Base-by-base conservation (phyloP, 2,888 invertebrate genomes). In the Dioctria linearis region DNA sequence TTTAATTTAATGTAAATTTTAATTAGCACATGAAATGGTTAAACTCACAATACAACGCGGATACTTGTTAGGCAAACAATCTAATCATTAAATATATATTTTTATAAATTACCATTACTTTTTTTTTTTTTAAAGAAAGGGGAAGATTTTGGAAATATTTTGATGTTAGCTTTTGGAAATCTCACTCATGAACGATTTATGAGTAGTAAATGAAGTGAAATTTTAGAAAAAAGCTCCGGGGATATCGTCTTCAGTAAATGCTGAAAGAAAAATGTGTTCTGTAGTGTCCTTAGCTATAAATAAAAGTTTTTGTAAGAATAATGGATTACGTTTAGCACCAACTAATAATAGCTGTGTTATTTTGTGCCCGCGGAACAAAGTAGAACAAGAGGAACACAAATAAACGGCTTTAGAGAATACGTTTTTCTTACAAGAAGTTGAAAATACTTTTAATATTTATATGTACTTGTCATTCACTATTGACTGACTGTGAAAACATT, bases 171-270 rank as follows among this genome's bases (percentile, higher is more conserved):
- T 25, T 25, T 25, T 25, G 25, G 25, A 25, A 63, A 63, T 63
- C 39, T 63, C 39, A 39, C 40, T 63, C 63, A 39, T 63, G 46
- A 46, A 63, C 9, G 63, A 9, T 63, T 5, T 4, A 39, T 39
- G 37, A 63, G 37, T 39, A 39, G 4, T 3, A n/a, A 76, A 76
- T 39, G 25, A 57, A 49, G 25, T 78, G 67, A 40, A 11, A 71
- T 40, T 79, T 69, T 79, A 79, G 67, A 79, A 67, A 54, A 42
- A 79, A 85, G 86, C 85, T 86, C 87, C 87, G 85, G 87, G 85
- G 85, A 87, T 86, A 85, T 87, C 88, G 84, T 86, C 86, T 85
- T 87, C 85, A 85, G 87, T 87, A 86, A 87, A 88, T 85, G 88
- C 88, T 88, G 88, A 85, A 88, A 88, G 79, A 86, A 80, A 83